phyloP scores from a whole-genome alignment of 2,888 invertebrate species.

The Nephrotoma guestfalica region DNA sequence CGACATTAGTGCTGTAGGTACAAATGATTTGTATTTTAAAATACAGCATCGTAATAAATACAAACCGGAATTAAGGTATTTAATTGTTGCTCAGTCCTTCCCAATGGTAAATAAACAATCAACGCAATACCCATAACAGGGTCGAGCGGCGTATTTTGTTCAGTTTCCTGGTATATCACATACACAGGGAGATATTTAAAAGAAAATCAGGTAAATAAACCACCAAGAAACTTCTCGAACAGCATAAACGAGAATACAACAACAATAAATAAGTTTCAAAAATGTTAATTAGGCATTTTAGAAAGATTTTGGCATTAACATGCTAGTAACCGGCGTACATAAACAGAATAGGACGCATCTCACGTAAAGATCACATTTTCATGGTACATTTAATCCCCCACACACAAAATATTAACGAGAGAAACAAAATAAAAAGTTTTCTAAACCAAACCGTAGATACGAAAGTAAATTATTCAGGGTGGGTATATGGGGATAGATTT shows the following conservation, averaged over 20 bases:
- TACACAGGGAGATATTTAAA: background rate
- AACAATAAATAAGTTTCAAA: background rate
- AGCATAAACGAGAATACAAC: no score
- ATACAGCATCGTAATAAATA: background rate
- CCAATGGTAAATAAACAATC: background rate
- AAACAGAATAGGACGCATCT: background rate
- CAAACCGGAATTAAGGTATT: background rate
- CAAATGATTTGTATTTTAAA: background rate
- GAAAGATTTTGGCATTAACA: background rate
- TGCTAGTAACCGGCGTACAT: background rate
- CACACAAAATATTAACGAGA: background rate
- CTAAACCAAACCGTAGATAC: background rate
- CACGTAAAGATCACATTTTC: background rate
- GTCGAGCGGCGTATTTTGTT: background rate
- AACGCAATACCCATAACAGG: background rate
- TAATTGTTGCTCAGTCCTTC: background rate
- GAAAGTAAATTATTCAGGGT: background rate
- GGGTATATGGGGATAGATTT: background rate
- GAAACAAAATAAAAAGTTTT: background rate
- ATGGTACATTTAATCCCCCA: background rate
- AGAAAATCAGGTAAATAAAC: background rate
- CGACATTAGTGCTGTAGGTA: background rate
- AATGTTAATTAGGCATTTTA: background rate
- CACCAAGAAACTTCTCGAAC: background rate
- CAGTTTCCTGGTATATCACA: background rate